These are phyloP conservation scores for Lochmaea crataegi DNA, from an alignment of 2,888 invertebrate genomes.

Conservation along the genomic window DNA sequence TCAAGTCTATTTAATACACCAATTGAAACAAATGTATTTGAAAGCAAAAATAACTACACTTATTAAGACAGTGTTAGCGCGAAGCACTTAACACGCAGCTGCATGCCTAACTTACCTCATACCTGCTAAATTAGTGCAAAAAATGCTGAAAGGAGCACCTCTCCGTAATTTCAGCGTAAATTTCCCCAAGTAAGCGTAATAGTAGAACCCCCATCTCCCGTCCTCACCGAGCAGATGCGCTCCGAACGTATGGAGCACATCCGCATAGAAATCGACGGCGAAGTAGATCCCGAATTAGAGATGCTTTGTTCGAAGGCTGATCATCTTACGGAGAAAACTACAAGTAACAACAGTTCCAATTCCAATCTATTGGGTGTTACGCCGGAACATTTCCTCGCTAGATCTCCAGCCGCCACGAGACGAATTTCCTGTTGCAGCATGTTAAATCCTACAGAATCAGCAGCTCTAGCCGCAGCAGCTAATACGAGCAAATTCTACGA, in stretches of 20 bases:
- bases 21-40: too few relatives aligned
- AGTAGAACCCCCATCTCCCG: slow-evolving; percentile 81
- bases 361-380: slow-evolving; percentile 73
- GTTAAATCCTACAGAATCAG: slow-evolving; percentile 78
- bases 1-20: too few relatives aligned
- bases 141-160: slow-evolving; percentile 23
- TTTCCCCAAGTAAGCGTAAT: slow-evolving; percentile 79
- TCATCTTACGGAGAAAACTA: slow-evolving; percentile 58
- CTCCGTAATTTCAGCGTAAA: slow-evolving; percentile 53
- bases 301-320: slow-evolving; percentile 60
- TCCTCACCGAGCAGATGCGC: slow-evolving; percentile 69
- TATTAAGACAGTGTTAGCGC: background rate
- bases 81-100: background rate
- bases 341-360: slow-evolving; percentile 66
- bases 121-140: slow-evolving; percentile 24
- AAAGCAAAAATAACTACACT: background rate
- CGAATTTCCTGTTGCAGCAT: slow-evolving; percentile 92
- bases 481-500: slow-evolving; percentile 69
- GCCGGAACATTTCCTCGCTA: slow-evolving; percentile 75
- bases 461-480: slow-evolving; percentile 72
- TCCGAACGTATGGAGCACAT: slow-evolving; percentile 59
- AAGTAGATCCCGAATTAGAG: slow-evolving; percentile 58
- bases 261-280: slow-evolving; percentile 59
- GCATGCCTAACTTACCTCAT: slow-evolving; percentile 14
- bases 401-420: slow-evolving; percentile 87